Conservation (phyloP, 1,140 invertebrate genomes). For the Hyposmocoma kahamanoa region DNA sequence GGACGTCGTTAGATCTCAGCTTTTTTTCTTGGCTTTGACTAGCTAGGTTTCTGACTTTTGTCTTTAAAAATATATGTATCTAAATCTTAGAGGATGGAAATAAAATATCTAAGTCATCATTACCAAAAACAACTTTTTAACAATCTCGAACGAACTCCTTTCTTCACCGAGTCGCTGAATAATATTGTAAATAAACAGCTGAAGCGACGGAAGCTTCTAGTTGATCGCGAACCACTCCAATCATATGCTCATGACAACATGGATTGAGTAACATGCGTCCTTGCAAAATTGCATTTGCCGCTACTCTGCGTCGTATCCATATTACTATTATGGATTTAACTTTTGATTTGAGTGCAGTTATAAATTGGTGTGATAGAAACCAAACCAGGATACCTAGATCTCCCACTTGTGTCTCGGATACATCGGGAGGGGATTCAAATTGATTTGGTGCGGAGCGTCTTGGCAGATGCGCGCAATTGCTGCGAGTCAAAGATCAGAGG, state of each 20-base stretch:
- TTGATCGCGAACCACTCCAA: conserved; percentile 69
- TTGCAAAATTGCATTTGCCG: conserved; percentile 38
- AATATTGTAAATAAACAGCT: conserved; percentile 55
- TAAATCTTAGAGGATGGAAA: too few species aligned
- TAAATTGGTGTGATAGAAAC: conserved; percentile 7
- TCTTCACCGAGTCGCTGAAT: too few species aligned
- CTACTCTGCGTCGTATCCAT: conserved; percentile 4
- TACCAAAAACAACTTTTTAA: too few species aligned
- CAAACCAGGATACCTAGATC: conserved; percentile 29
- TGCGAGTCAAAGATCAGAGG: conserved; percentile 67
- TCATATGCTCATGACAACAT: conserved; percentile 66
- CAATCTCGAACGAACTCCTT: too few species aligned
- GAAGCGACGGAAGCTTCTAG: conserved; percentile 60
- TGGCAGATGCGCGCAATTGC: conserved; percentile 62
- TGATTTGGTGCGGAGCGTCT: conserved; percentile 21
- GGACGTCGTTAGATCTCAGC: too few species aligned
- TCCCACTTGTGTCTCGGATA: conserved; percentile 15
- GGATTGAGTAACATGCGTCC: conserved; percentile 64
- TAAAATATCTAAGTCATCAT: too few species aligned
- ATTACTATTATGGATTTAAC: conserved; percentile 4
- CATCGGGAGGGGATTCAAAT: not conserved
- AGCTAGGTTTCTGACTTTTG: too few species aligned
- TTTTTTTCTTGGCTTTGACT: too few species aligned
- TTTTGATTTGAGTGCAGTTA: conserved; percentile 15
- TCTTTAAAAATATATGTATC: too few species aligned